phyloP scores from a whole-genome alignment of 2,888 invertebrate species.

The Saturnia pavonia region DNA sequence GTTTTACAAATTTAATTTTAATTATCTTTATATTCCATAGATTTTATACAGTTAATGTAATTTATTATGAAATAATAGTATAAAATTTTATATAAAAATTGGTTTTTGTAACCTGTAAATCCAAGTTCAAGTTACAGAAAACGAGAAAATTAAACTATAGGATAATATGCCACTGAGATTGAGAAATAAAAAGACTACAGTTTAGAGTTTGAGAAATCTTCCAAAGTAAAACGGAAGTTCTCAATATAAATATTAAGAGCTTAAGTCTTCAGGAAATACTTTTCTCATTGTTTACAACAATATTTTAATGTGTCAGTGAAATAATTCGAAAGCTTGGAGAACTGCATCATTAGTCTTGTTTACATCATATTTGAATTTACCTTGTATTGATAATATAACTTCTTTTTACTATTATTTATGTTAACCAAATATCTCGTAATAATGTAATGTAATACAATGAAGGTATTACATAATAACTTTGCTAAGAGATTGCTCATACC shows the following conservation, averaged over 20 bases:
- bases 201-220: no score
- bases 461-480: constrained; percentile 5
- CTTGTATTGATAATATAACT: not conserved
- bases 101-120: not conserved
- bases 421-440: not conserved
- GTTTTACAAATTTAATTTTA: no score
- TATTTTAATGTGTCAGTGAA: not conserved
- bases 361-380: no score
- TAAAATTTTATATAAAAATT: not conserved
- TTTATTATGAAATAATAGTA: no score
- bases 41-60: no score
- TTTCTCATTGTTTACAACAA: not conserved
- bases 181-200: no score
- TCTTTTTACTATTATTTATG: not conserved
- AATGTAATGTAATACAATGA: not conserved
- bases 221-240: not conserved
- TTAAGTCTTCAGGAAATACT: not conserved
- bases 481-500: constrained; percentile 8
- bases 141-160: no score
- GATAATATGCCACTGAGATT: no score
- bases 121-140: no score
- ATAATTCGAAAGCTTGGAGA: not conserved
- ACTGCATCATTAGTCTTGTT: no score
- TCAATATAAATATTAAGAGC: not conserved
- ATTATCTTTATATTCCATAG: no score